Conservation (phyloP, 2,113 vertebrate genomes). For the Lepus europaeus region DNA sequence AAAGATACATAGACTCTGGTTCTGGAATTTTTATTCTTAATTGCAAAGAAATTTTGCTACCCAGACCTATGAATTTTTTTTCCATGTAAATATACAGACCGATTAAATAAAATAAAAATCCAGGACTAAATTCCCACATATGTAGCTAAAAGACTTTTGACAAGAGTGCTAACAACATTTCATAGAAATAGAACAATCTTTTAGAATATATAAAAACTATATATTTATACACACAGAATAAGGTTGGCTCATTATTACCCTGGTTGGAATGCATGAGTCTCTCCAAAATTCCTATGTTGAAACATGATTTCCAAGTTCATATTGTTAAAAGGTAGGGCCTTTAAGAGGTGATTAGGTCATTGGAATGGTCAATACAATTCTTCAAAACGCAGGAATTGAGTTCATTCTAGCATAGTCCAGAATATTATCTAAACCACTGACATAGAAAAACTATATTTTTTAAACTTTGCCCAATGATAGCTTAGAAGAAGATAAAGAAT, state of each 20-base stretch:
- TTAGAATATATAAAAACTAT: neutral
- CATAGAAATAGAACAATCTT: neutral
- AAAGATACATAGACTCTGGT: neutral
- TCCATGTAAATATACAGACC: neutral
- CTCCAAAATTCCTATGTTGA: neutral
- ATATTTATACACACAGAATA: neutral
- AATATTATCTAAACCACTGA: rapidly evolving
- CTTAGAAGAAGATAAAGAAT: neutral
- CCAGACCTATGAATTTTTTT: neutral
- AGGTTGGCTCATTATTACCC: neutral
- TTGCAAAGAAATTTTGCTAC: neutral
- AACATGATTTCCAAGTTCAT: neutral
- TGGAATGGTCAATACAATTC: neutral
- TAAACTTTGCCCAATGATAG: neutral
- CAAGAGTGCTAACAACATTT: neutral
- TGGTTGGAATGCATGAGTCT: neutral
- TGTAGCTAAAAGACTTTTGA: neutral
- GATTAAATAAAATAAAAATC: neutral
- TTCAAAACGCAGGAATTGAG: neutral
- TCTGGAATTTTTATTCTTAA: neutral
- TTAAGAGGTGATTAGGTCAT: neutral
- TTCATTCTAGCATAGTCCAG: neutral
- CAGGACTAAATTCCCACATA: neutral
- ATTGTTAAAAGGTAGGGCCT: neutral
- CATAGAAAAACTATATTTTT: neutral